Evolutionary conservation across 2,888 invertebrate species (phyloP), one percentile per base, ranked within the genome.

Genomic region (Mimachlamys varia): DNA sequence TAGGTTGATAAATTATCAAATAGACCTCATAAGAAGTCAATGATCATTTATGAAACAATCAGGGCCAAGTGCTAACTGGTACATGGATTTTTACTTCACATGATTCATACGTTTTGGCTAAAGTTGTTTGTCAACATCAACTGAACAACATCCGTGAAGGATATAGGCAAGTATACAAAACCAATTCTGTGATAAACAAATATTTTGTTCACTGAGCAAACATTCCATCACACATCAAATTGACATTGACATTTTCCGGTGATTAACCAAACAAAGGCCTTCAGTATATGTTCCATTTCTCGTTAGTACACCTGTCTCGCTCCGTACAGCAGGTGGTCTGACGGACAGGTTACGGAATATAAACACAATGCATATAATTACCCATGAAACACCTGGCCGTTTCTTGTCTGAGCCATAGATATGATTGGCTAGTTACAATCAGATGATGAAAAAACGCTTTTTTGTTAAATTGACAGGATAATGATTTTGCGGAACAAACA

Each of bases 11-110:
- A 62, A 62, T 62, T 22, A 22, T n/a, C 10, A 7, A 22, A 37
- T 7, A 88, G n/a, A 88, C 27, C 88, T 90, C 37, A 50, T 88
- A 22, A 10, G 5, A 90, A 88, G 90, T 88, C 44, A 58, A 37
- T 90, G 88, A 53, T 88, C 27, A 19, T 3, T 53, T 33, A 15
- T n/a, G n/a, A 53, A 62, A 44, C 44, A 3, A 44, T 44, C 7
- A 44, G 44, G 27, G 22, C 1, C n/a, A n/a, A 5, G 27, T 27
- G 27, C 62, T 13, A 62, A 5, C 44, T 44, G 44, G 44, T 7
- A 44, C 44, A n/a, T 62, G 62, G 12, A 76, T 58, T 76, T 76
- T 76, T 76, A 7, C 76, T 7, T 33, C 27, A 10, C 2, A 76
- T 76, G 76, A 33, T 33, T 33, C 76, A 76, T 27, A 33, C 15